Base-by-base conservation (phyloP, 2,888 invertebrate genomes). In the Rotaria magnacalcarata region DNA sequence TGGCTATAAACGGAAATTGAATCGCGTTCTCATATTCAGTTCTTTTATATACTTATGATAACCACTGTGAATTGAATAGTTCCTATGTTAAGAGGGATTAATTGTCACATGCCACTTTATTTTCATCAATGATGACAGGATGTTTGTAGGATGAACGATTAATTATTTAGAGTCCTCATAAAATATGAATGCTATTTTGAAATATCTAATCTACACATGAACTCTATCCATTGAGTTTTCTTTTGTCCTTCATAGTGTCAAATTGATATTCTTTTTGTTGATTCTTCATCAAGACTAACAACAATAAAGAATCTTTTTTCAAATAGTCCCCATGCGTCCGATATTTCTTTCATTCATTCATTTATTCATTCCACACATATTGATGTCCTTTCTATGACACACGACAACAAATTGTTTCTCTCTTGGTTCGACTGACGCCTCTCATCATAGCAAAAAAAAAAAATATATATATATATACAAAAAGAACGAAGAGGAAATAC, bases 331-430 rank as follows among this genome's bases (percentile, higher is more conserved):
- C 34, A 67, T 67, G 34, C 34, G 67, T 67, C 67, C 34, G 3
- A 27, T 67, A 19, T 19, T 16, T 67, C 67, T 21, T 56, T 56
- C 56, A 56, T 56, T 24, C 56, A 56, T 56, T 67, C 67, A 34
- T 34, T 27, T 19, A 67, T 67, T 67, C 34, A 41, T 67, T 27
- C 34, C 34, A 67, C 34, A 16, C 67, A 27, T 67, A n/a, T 67
- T 67, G 34, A 67, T 67, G 67, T 34, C 19, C 67, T 41, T 67
- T 67, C 67, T 34, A 19, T 67, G 34, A 19, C 67, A 19, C 34
- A 67, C 67, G 67, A 67, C 67, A 67, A 34, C 67, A 67, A 67
- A 67, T 67, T 67, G 67, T 67, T 67, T 67, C 67, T 67, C 6
- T 6, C 34, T 67, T 34, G 67, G 67, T 41, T 19, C 67, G 67